These are phyloP conservation scores for Florisuga fusca DNA, from an alignment of 2,797 vertebrate species.

Conservation along the genomic window DNA sequence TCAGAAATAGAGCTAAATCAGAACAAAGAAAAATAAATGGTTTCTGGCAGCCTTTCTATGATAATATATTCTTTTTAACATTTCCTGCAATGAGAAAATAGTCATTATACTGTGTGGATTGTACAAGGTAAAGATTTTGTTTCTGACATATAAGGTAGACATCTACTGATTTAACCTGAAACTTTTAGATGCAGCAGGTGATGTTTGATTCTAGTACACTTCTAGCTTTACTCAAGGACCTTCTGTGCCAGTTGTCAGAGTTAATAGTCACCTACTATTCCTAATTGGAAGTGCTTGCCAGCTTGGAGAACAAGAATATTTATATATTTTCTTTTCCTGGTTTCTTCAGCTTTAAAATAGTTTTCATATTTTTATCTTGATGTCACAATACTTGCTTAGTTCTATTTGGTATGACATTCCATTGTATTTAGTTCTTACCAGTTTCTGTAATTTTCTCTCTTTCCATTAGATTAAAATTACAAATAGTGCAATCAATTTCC, in stretches of 20 bases:
- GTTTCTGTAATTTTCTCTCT: not conserved
- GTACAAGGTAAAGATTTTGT: not conserved
- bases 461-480: not conserved
- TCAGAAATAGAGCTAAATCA: slow-evolving; percentile 23
- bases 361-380: not conserved
- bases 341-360: not conserved
- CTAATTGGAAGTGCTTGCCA: not conserved
- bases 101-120: not conserved
- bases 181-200: not conserved
- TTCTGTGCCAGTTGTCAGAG: not conserved
- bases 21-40: not conserved
- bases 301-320: not conserved
- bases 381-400: not conserved
- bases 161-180: not conserved
- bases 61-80: not conserved
- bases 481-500: not conserved
- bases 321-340: not conserved
- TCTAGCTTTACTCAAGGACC: not conserved
- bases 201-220: not conserved
- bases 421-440: not conserved
- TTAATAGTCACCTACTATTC: not conserved
- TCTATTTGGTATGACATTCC: not conserved
- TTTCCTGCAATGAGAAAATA: not conserved
- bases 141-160: not conserved
- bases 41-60: not conserved